Conservation (phyloP, 2,797 vertebrate genomes). For the Malacoraja senta region DNA sequence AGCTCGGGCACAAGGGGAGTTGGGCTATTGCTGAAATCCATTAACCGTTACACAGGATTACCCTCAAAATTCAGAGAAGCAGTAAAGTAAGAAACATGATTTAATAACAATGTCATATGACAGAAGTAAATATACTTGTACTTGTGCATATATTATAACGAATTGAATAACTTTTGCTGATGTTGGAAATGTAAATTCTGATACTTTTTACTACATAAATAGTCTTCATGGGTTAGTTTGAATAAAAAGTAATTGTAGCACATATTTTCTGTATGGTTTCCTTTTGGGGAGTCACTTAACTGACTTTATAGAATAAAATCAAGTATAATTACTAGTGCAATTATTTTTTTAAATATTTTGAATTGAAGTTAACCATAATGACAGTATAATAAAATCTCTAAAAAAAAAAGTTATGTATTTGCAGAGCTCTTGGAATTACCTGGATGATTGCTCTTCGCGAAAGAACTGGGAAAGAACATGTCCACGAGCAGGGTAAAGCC, state of each 20-base stretch:
- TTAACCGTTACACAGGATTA: conserved; percentile 67
- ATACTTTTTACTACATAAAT: neutral
- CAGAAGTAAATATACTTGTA: no score
- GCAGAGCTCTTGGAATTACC: conserved; percentile 52
- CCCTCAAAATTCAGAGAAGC: conserved; percentile 62
- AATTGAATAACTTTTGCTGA: neutral
- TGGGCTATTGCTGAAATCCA: conserved; percentile 54
- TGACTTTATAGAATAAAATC: neutral
- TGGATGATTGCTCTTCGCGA: conserved; percentile 72
- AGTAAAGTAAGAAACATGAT: conserved; percentile 53
- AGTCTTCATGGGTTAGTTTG: neutral
- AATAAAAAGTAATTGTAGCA: neutral
- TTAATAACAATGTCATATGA: neutral
- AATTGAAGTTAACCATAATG: neutral
- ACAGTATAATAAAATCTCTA: neutral
- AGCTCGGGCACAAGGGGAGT: conserved; percentile 52
- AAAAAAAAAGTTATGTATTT: conserved; percentile 35
- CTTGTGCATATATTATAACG: neutral
- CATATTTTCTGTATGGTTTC: no score
- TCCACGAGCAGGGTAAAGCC: conserved; percentile 55
- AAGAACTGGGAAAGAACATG: conserved; percentile 53
- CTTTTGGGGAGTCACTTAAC: no score
- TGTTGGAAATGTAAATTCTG: neutral
- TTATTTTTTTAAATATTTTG: no score
- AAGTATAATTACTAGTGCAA: neutral